A percentile compares a stretch with the other conserved stretches of the same genome.
phyloP scores from a whole-genome alignment of 1,140 invertebrate genomes.

The Sarcophaga peregrina region DNA sequence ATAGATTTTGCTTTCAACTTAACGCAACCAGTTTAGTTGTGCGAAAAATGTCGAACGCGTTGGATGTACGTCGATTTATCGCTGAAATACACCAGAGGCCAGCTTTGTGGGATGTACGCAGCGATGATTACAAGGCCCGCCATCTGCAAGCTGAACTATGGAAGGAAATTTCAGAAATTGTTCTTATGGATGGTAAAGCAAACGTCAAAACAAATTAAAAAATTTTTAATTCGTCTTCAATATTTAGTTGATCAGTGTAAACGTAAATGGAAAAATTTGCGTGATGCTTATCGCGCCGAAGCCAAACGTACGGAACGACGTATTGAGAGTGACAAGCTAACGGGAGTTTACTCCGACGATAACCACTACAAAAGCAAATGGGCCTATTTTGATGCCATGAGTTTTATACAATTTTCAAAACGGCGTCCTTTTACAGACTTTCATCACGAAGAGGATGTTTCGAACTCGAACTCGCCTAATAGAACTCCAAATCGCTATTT shows the following conservation, averaged over 20 bases:
- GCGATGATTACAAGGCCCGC: conserved; percentile 56
- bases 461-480: background rate
- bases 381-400: conserved; percentile 44
- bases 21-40: conserved; percentile 44
- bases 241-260: conserved; percentile 43
- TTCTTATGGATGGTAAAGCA: conserved; percentile 50
- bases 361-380: conserved; percentile 37
- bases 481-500: background rate
- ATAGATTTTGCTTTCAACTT: background rate
- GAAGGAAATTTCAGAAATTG: conserved; percentile 50
- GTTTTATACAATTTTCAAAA: conserved; percentile 37
- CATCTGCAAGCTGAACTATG: conserved; percentile 52
- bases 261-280: conserved; percentile 47
- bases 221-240: background rate
- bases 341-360: background rate
- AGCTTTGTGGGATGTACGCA: conserved; percentile 55
- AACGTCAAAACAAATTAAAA: background rate
- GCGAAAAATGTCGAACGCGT: conserved; percentile 58
- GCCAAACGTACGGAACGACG: conserved; percentile 43
- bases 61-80: conserved; percentile 61
- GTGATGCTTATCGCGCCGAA: conserved; percentile 48
- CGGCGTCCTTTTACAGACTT: background rate
- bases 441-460: background rate
- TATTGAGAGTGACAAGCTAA: conserved; percentile 5
- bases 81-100: conserved; percentile 55